These are phyloP conservation scores for Drosophila meridionalis DNA, from an alignment of 2,888 invertebrate genomes.

Conservation along the genomic window DNA sequence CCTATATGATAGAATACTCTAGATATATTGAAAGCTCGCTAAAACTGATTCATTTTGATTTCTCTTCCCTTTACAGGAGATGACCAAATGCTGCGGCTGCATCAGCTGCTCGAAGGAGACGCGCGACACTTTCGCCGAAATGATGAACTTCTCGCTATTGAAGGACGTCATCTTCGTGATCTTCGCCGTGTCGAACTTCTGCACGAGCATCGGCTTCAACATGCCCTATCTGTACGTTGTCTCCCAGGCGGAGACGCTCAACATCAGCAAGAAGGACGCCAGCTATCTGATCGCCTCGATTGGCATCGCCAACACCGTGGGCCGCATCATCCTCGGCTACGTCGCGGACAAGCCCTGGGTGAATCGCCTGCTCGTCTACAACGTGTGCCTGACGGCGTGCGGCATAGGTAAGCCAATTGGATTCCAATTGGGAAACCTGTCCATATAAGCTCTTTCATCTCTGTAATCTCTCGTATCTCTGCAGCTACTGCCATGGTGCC, in stretches of 20 bases:
- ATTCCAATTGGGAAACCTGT: neutral
- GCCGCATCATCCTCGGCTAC: slow-evolving; percentile 94
- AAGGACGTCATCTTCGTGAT: slow-evolving; percentile 94
- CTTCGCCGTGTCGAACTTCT: slow-evolving; percentile 96
- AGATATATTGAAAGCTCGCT: neutral
- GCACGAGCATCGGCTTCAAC: slow-evolving; percentile 94
- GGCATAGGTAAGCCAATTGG: slow-evolving; percentile 91
- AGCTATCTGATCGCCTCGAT: slow-evolving; percentile 92
- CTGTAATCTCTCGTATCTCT: neutral
- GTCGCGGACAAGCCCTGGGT: slow-evolving; percentile 95
- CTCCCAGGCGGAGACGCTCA: slow-evolving; percentile 88
- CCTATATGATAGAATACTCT: neutral
- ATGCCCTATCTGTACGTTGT: slow-evolving; percentile 95
- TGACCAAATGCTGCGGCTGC: slow-evolving; percentile 86
- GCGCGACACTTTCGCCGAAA: slow-evolving; percentile 90
- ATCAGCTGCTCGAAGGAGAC: slow-evolving; percentile 90
- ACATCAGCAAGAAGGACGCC: slow-evolving; percentile 87
- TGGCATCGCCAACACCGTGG: slow-evolving; percentile 95
- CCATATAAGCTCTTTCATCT: too few relatives aligned
- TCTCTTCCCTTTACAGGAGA: slow-evolving; percentile 55
- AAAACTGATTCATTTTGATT: neutral
- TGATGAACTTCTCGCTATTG: slow-evolving; percentile 94
- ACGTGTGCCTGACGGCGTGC: slow-evolving; percentile 93
- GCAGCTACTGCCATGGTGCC: slow-evolving; percentile 93
- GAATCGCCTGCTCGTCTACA: slow-evolving; percentile 96